Evolutionary conservation across 2,888 invertebrate species (phyloP), one percentile per base, ranked within the genome.

Genomic region (Atherix ibis): DNA sequence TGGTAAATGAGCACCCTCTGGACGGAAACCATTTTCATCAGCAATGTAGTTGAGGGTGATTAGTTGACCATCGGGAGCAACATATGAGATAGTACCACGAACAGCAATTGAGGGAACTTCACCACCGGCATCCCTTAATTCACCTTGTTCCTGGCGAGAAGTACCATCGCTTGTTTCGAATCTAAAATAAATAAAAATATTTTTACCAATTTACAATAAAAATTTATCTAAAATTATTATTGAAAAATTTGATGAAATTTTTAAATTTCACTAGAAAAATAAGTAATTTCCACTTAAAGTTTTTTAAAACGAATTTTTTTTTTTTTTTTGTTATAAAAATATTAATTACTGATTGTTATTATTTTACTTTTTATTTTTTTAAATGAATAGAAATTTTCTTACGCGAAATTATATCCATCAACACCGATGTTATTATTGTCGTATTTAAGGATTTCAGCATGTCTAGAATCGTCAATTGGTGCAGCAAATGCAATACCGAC

Each of bases 91-190:
- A 14, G 68, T 65, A 29, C 76, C 76, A 27, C 64, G 65, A n/a
- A 76, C 68, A 9, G 67, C 63, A 17, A 76, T 65, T 13, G 71
- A 65, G 49, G 73, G 70, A 36, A 73, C 68, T 26, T 76, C 73
- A 3, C 68, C 69, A 10, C 75, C 72, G 2, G 67, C 66, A 53
- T 76, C 74, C 40, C 63, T 57, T 27, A 76, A 54, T 27, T 63
- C 62, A 1, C 68, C 76, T 47, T 71, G 65, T 49, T 77, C 76
- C 40, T 68, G 62, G 12, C 71, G 65, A 4, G 70, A 66, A 5
- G 68, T 67, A 19, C 75, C 75, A 44, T 76, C 73, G 46, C 74
- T 76, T 4, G 75, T 70, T 48, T 74, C 73, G 43, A 66, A 75
- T 68, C 57, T 70, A 49, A 36, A 28, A 27, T 5, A 26, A 26